Evolutionary conservation across 1,140 invertebrate species (phyloP).

Genomic region (Aphaenogaster floridana): DNA sequence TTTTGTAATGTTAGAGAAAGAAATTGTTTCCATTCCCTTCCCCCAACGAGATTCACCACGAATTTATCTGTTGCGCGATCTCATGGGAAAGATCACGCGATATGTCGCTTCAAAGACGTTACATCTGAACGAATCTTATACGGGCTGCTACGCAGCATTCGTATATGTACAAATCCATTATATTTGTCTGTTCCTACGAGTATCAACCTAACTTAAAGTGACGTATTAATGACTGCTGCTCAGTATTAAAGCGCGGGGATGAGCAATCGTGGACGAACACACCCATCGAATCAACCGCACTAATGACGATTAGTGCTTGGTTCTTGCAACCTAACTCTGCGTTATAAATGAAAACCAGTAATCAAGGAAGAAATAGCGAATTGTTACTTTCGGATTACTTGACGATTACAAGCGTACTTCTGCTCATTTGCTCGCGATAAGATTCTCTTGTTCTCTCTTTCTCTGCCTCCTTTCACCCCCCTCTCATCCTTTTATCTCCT

Average conservation of each 20-base stretch:
- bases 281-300: neutral
- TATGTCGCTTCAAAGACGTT: neutral
- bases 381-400: neutral
- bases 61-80: neutral
- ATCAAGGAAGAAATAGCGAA: slow-evolving; percentile 5
- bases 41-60: neutral
- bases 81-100: neutral
- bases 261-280: neutral
- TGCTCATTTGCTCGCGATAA: slow-evolving; percentile 8
- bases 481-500: neutral
- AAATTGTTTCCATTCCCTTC: slow-evolving; percentile 31
- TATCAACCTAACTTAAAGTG: neutral
- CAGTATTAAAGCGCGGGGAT: slow-evolving; percentile 17
- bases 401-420: neutral
- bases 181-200: neutral
- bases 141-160: neutral
- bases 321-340: neutral
- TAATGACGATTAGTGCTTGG: neutral
- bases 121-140: neutral
- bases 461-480: neutral
- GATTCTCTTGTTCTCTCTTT: slow-evolving; percentile 24
- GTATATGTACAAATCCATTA: neutral
- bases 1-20: slow-evolving; percentile 36
- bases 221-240: slow-evolving; percentile 10
- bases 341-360: slow-evolving; percentile 15